phyloP scores from a whole-genome alignment of 2,888 invertebrate species.

The Eupithecia abbreviata region DNA sequence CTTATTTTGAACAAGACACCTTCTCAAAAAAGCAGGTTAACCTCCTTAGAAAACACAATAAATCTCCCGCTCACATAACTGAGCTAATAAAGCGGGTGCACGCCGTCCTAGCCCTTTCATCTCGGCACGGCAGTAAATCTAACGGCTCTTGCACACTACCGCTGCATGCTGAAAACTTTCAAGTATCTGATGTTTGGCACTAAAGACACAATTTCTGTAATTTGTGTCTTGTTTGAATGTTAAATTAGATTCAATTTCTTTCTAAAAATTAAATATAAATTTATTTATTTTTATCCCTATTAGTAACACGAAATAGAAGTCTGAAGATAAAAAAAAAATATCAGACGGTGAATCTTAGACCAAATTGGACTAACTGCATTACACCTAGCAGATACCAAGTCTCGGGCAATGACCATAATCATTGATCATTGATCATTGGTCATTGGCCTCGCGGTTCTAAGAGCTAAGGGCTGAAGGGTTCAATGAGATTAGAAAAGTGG shows the following conservation, averaged over 20 bases:
- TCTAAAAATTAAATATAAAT: background rate
- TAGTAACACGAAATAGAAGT: background rate
- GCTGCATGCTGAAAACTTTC: slow-evolving; percentile 15
- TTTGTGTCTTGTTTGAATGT: background rate
- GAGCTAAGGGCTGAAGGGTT: background rate
- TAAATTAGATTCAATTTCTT: background rate
- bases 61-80: slow-evolving; percentile 62
- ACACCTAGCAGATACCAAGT: background rate
- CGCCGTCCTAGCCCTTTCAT: slow-evolving; percentile 69
- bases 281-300: background rate
- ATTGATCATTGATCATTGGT: too few relatives aligned
- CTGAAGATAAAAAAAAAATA: too few relatives aligned
- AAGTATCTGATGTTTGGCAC: background rate
- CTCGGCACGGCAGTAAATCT: slow-evolving; percentile 67
- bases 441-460: background rate
- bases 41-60: slow-evolving; percentile 56
- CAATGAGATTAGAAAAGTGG: background rate
- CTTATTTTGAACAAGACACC: slow-evolving; percentile 33
- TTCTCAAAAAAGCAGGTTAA: slow-evolving; percentile 45
- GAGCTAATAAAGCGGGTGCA: slow-evolving; percentile 68
- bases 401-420: too few relatives aligned
- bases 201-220: background rate
- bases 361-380: background rate
- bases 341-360: too few relatives aligned
- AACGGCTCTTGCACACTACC: slow-evolving; percentile 42